These are phyloP conservation scores for Promerops cafer DNA, from an alignment of 2,113 vertebrate genomes.

Conservation along the genomic window DNA sequence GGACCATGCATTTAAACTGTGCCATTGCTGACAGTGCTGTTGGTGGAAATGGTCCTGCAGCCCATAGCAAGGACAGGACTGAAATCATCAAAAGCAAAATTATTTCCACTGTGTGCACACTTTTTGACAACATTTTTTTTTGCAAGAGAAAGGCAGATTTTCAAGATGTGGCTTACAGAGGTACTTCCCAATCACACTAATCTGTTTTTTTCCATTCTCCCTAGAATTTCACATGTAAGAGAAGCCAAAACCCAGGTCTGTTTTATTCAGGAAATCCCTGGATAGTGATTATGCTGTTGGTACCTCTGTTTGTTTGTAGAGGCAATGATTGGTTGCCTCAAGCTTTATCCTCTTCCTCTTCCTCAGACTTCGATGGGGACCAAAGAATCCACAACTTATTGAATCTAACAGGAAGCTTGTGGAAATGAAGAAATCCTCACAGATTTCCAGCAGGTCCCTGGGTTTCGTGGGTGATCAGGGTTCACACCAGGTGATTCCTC, in stretches of 20 bases:
- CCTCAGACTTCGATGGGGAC: not conserved
- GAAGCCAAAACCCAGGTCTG: not conserved
- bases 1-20: accelerated
- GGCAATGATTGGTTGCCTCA: not conserved
- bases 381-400: not conserved
- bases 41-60: not conserved
- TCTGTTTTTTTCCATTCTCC: not conserved
- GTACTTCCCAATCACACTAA: not conserved
- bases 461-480: not conserved
- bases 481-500: not conserved
- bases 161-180: not conserved
- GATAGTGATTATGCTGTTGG: not conserved
- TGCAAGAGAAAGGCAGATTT: not conserved
- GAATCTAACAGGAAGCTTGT: not conserved
- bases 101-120: accelerated
- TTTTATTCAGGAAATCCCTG: not conserved
- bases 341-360: not conserved
- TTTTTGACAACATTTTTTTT: not conserved
- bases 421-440: not conserved
- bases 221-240: not conserved
- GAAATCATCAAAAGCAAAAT: not conserved
- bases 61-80: not conserved
- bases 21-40: not conserved
- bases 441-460: not conserved
- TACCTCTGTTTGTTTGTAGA: not conserved